These are phyloP conservation scores for Thera britannica DNA, from an alignment of 2,888 invertebrate species.

Conservation along the genomic window DNA sequence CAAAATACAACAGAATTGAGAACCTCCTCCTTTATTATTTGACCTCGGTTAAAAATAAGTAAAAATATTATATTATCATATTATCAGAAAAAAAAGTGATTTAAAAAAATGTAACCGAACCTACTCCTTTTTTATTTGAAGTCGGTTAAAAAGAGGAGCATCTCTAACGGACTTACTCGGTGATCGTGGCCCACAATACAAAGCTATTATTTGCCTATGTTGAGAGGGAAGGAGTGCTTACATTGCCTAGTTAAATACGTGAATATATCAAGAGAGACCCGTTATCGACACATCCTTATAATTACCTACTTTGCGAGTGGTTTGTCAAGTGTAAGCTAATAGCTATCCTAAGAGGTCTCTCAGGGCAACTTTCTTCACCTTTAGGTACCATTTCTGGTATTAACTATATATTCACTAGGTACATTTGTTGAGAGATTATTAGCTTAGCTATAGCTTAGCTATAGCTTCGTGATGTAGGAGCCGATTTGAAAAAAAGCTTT, in stretches of 20 bases:
- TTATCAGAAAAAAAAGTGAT: no score
- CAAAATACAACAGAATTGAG: no score
- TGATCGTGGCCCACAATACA: no score
- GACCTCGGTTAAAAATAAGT: no score
- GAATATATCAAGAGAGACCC: constrained; percentile 15
- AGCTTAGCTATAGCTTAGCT: no score
- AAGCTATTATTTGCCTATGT: constrained; percentile 11
- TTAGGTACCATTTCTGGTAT: background rate
- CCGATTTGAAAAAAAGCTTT: no score
- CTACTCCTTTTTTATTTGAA: no score
- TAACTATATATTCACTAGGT: background rate
- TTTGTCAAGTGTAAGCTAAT: constrained; percentile 5
- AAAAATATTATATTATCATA: no score
- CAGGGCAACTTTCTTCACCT: background rate
- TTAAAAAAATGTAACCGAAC: no score
- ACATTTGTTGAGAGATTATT: no score
- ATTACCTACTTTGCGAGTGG: constrained; percentile 20
- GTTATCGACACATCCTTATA: constrained; percentile 18
- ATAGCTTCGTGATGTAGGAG: no score
- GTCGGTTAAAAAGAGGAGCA: background rate
- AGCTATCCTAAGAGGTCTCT: constrained; percentile 1
- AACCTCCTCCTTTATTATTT: no score
- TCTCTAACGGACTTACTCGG: background rate
- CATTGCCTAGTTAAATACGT: constrained; percentile 14
- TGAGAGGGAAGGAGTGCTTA: constrained; percentile 16